phyloP scores from a whole-genome alignment of 2,888 invertebrate genomes.

The Palloptera scutellata region DNA sequence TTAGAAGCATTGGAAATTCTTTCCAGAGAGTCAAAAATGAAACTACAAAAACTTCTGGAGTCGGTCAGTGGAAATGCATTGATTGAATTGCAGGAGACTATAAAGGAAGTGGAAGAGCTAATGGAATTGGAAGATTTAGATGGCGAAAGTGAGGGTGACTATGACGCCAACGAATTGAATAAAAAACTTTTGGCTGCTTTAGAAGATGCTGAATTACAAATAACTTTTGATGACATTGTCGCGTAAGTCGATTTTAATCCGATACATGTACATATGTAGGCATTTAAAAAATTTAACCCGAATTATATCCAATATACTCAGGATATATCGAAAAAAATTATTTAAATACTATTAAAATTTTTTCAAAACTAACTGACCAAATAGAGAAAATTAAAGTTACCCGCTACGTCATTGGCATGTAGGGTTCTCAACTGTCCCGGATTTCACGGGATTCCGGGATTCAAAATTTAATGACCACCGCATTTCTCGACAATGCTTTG shows the following conservation, averaged over 20 bases:
- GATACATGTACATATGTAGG: too few relatives aligned
- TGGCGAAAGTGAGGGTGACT: slow-evolving; percentile 65
- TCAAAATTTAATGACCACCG: too few relatives aligned
- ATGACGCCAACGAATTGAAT: slow-evolving; percentile 67
- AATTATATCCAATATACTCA: too few relatives aligned
- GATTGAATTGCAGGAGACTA: slow-evolving; percentile 75
- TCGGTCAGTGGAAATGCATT: slow-evolving; percentile 69
- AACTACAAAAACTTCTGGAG: slow-evolving; percentile 73
- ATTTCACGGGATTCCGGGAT: too few relatives aligned
- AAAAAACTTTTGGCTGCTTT: slow-evolving; percentile 69
- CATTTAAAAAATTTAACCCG: too few relatives aligned
- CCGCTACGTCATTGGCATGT: too few relatives aligned
- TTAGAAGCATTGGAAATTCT: slow-evolving; percentile 91
- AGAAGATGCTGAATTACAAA: slow-evolving; percentile 71
- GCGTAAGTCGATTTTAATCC: slow-evolving; percentile 65
- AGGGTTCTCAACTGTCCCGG: too few relatives aligned
- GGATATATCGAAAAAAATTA: too few relatives aligned
- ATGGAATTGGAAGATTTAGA: slow-evolving; percentile 78
- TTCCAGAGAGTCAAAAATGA: slow-evolving; percentile 80
- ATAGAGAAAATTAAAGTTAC: too few relatives aligned
- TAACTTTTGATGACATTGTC: slow-evolving; percentile 71
- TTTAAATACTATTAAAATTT: too few relatives aligned
- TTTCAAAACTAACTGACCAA: too few relatives aligned
- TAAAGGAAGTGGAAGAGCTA: slow-evolving; percentile 80
- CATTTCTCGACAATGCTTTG: too few relatives aligned